phyloP scores from a whole-genome alignment of 35 echinoderm and acorn worm genomes.

The Hemicentrotus pulcherrimus region DNA sequence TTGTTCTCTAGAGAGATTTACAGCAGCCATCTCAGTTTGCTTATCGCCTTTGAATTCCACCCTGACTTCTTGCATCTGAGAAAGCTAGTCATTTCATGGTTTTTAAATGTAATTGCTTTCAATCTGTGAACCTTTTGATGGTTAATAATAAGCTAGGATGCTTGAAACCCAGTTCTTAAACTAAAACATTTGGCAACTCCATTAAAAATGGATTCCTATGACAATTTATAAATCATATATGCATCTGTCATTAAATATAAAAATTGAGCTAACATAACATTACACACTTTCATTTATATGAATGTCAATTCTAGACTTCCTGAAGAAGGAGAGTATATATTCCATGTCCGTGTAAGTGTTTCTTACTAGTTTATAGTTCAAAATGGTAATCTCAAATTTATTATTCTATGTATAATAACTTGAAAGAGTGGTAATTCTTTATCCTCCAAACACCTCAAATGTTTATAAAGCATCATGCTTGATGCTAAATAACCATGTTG shows the following conservation, averaged over 20 bases:
- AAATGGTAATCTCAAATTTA: neutral
- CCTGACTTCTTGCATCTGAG: neutral
- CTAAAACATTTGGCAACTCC: neutral
- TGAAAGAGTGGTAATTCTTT: too few relatives aligned
- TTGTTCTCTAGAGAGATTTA: neutral
- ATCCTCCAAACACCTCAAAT: too few relatives aligned
- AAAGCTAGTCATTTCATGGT: neutral
- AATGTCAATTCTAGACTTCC: neutral
- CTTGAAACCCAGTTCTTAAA: neutral
- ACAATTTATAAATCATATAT: neutral
- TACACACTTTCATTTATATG: neutral
- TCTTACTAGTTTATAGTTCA: neutral
- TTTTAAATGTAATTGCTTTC: neutral
- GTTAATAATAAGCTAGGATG: neutral
- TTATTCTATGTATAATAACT: neutral
- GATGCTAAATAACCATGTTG: neutral
- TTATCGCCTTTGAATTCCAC: neutral
- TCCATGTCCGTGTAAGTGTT: too few relatives aligned
- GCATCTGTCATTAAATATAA: neutral
- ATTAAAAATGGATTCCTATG: neutral
- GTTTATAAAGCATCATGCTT: neutral
- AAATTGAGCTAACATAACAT: neutral
- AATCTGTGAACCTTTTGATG: neutral
- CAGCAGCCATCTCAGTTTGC: neutral
- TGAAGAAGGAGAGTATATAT: too few relatives aligned